A percentile compares a stretch with the other conserved stretches of the same genome.
These are phyloP conservation scores for Dicrostonyx torquatus DNA, from an alignment of 2,797 vertebrate genomes.

Conservation along the genomic window DNA sequence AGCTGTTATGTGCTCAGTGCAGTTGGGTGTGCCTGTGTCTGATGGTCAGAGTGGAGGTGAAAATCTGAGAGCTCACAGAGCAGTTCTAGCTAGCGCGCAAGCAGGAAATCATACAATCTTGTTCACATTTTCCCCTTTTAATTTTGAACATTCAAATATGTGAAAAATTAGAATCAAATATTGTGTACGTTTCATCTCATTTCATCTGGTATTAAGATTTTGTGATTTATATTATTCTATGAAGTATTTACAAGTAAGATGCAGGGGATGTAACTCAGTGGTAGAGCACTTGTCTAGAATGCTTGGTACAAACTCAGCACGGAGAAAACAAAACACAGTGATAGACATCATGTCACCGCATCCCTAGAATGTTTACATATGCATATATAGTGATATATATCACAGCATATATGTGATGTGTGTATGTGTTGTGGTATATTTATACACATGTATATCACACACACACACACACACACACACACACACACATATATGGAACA, in stretches of 20 bases:
- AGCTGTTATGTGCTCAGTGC: background rate
- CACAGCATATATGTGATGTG: too few species aligned
- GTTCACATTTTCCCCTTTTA: constrained; percentile 35
- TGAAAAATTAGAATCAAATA: background rate
- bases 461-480: background rate
- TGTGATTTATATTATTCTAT: background rate
- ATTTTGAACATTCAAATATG: constrained; percentile 13
- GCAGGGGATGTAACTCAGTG: background rate
- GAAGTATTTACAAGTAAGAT: background rate
- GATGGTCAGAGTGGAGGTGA: background rate
- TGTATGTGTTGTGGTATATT: too few species aligned
- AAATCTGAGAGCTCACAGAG: background rate
- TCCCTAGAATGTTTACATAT: background rate
- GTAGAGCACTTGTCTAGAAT: background rate
- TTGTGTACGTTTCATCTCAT: background rate
- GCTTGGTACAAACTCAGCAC: background rate
- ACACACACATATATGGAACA: background rate
- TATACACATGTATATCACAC: too few species aligned
- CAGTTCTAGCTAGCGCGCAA: background rate
- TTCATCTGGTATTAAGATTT: background rate
- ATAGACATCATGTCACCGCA: background rate
- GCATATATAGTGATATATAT: background rate
- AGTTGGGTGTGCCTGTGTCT: background rate
- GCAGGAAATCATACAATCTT: background rate
- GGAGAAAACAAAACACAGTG: background rate